Conservation (phyloP, 2,888 invertebrate species). For the Chesias legatella region DNA sequence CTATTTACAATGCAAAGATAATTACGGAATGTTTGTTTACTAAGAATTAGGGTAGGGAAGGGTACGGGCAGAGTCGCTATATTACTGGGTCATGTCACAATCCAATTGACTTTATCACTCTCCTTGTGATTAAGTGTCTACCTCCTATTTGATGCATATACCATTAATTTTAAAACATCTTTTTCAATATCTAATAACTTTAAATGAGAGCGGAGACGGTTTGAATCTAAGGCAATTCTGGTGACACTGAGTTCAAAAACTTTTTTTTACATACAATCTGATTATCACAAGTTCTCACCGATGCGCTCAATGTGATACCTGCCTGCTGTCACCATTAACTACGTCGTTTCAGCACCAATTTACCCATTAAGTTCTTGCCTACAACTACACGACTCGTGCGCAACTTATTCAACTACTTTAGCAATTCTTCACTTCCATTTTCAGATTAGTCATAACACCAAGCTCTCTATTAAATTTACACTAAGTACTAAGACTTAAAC, state of each 20-base stretch:
- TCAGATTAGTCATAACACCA: too few relatives aligned
- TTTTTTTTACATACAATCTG: constrained; percentile 3
- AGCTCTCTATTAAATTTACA: too few relatives aligned
- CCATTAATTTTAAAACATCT: too few relatives aligned
- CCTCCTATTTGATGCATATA: too few relatives aligned
- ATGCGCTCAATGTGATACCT: neutral
- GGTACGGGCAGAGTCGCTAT: too few relatives aligned
- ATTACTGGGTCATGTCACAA: too few relatives aligned
- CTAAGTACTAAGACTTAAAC: too few relatives aligned
- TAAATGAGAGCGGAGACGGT: neutral
- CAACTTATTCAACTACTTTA: constrained; percentile 1
- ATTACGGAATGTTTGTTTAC: too few relatives aligned
- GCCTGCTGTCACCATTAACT: neutral
- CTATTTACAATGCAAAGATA: constrained; percentile 17
- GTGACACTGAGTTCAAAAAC: neutral
- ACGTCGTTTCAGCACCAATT: constrained; percentile 14
- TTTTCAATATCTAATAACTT: too few relatives aligned
- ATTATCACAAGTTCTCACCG: constrained; percentile 11
- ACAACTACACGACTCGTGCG: constrained; percentile 9
- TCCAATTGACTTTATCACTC: too few relatives aligned
- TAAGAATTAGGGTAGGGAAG: too few relatives aligned
- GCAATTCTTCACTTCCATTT: neutral
- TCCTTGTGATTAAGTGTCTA: too few relatives aligned
- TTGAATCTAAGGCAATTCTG: constrained; percentile 3
- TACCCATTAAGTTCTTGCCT: constrained; percentile 10